Evolutionary conservation across 2,888 invertebrate species (phyloP).

Genomic region (Papilio gigon): DNA sequence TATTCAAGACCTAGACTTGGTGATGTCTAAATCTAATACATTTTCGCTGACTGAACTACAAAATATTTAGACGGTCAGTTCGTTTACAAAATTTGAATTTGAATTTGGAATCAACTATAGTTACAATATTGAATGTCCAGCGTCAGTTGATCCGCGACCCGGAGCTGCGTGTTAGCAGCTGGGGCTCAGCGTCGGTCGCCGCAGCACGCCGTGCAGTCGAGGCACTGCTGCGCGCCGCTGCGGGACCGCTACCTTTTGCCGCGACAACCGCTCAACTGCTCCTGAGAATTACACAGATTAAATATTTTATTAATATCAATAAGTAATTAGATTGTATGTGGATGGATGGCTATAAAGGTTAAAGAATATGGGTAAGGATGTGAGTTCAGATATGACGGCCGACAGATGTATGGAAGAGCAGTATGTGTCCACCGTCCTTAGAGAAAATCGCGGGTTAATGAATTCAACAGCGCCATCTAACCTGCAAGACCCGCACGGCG

Average conservation of each 20-base stretch:
- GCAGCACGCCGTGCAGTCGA: constrained; percentile 82
- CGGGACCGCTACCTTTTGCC: constrained; percentile 82
- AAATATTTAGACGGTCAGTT: not conserved
- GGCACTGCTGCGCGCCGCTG: constrained; percentile 75
- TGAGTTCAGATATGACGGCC: too few relatives aligned
- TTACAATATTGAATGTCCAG: too few relatives aligned
- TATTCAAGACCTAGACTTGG: not conserved
- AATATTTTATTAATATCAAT: not conserved
- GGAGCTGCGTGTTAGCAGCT: not conserved
- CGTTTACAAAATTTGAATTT: constrained; percentile 36
- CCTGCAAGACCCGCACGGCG: constrained; percentile 86
- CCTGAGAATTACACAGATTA: constrained; percentile 57
- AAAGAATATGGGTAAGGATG: too few relatives aligned
- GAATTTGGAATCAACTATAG: not conserved
- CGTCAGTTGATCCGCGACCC: not conserved
- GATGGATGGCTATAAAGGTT: too few relatives aligned
- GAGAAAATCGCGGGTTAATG: too few relatives aligned
- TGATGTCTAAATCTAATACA: not conserved
- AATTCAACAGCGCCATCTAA: too few relatives aligned
- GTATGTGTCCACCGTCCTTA: too few relatives aligned
- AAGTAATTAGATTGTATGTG: too few relatives aligned
- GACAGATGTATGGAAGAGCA: too few relatives aligned
- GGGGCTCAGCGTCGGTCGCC: constrained; percentile 61
- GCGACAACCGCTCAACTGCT: constrained; percentile 67
- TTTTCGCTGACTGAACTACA: not conserved